These are phyloP conservation scores for Marasmarcha lunaedactyla DNA, from an alignment of 2,888 invertebrate genomes.

Conservation along the genomic window DNA sequence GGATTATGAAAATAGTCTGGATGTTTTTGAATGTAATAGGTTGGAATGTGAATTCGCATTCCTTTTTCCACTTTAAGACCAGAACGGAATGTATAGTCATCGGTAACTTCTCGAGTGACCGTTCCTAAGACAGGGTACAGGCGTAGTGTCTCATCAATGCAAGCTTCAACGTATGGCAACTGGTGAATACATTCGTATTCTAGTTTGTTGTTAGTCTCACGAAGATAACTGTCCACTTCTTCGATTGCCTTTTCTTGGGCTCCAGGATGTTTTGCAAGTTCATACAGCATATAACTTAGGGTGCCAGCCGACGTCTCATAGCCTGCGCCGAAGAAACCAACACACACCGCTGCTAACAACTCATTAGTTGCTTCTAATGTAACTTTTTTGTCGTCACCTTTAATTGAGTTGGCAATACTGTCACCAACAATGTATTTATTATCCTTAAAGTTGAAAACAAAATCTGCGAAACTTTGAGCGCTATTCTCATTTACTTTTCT, in stretches of 20 bases:
- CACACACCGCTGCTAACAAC: constrained; percentile 57
- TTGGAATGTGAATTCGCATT: constrained; percentile 37
- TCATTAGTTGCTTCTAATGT: constrained; percentile 33
- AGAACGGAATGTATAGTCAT: constrained; percentile 33
- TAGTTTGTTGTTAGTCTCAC: constrained; percentile 19
- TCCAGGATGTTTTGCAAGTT: constrained; percentile 29
- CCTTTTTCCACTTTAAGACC: constrained; percentile 34
- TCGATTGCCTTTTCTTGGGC: constrained; percentile 21
- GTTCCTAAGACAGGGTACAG: constrained; percentile 38
- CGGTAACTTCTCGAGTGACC: constrained; percentile 34
- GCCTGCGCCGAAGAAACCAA: constrained; percentile 51
- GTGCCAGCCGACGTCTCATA: constrained; percentile 37
- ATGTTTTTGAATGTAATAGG: constrained; percentile 33
- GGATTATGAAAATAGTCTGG: constrained; percentile 40
- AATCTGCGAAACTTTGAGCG: constrained; percentile 37
- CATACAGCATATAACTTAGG: constrained; percentile 26
- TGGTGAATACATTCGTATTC: constrained; percentile 17
- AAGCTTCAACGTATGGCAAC: constrained; percentile 29
- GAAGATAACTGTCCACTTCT: constrained; percentile 31
- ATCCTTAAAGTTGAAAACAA: constrained; percentile 27
- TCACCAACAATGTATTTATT: constrained; percentile 25
- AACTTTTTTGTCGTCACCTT: constrained; percentile 18
- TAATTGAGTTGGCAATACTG: constrained; percentile 22
- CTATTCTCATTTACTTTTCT: constrained; percentile 22
- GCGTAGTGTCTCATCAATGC: constrained; percentile 32